Evolutionary conservation across 2,888 invertebrate genomes (phyloP), one percentile per base, ranked within the genome.

Genomic region (Tubulanus polymorphus): DNA sequence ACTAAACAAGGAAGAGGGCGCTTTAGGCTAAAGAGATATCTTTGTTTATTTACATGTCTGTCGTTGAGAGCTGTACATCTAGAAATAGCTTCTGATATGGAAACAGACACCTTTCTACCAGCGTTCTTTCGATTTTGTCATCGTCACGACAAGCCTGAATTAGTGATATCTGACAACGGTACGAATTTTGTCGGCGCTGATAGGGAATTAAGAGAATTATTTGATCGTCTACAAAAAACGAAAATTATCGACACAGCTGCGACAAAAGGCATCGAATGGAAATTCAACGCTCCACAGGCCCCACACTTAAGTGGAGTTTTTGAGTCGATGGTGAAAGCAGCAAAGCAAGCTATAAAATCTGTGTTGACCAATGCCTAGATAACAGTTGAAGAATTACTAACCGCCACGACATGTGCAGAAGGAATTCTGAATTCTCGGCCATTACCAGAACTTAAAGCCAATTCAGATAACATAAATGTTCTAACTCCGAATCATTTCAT

Each of bases 171-270:
- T 1, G 59, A 62, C 51, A 60, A 62, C 53, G 57, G 60, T 10
- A 60, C 62, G 26, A 61, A 60, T 50, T 59, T 62, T 51, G 53
- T 60, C 10, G 61, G 57, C 10, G 60, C 54, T 6, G 46, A 59
- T 3, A 52, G 41, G n/a, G 56, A 61, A 50, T 27, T 56, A 8
- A 15, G 27, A 18, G 48, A 25, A 3, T 37, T 41, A 23, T 28
- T 55, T 28, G 37, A 12, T 15, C 18, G 20, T 25, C n/a, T 62
- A 26, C 53, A 60, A 15, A 26, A 51, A 30, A 26, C 48, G 2
- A 50, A 53, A 45, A 51, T 60, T 15, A 27, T 37, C 15, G 26
- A 53, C n/a, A 49, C 29, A 2, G 35, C 41, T 12, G 51, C 61
- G 20, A 54, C 47, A 25, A 25, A 28, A 15, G 51, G 52, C 10